A percentile compares a stretch with the other conserved stretches of the same genome.
Conservation (phyloP, 2,797 vertebrate species). For the Erpetoichthys calabaricus region DNA sequence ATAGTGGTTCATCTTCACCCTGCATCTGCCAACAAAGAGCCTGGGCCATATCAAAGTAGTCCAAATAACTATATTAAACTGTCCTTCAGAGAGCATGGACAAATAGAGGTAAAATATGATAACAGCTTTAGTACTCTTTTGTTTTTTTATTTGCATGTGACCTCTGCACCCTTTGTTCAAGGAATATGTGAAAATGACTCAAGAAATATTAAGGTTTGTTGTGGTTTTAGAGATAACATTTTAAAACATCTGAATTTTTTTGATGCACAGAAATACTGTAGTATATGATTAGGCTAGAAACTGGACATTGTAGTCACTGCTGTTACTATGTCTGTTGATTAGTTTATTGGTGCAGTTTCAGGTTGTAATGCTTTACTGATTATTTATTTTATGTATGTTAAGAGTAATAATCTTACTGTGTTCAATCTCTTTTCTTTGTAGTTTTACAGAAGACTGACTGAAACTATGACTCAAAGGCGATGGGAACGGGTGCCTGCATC, state of each 20-base stretch:
- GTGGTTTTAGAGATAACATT: too few species aligned
- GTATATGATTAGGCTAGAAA: too few species aligned
- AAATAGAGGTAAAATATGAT: conserved; percentile 70
- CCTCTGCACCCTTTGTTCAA: too few species aligned
- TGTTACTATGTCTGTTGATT: too few species aligned
- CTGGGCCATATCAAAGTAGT: conserved; percentile 86
- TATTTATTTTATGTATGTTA: too few species aligned
- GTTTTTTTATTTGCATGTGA: neutral
- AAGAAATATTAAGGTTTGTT: neutral
- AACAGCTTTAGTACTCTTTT: neutral
- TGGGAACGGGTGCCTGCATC: conserved; percentile 75
- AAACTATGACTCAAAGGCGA: conserved; percentile 84
- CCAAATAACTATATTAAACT: conserved; percentile 83
- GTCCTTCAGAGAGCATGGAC: conserved; percentile 93
- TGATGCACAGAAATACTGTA: too few species aligned
- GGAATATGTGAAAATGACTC: neutral
- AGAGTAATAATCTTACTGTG: too few species aligned
- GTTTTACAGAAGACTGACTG: conserved; percentile 84
- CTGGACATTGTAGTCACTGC: too few species aligned
- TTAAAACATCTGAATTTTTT: too few species aligned
- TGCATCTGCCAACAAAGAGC: conserved; percentile 65
- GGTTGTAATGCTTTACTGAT: too few species aligned
- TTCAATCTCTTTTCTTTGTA: conserved; percentile 24
- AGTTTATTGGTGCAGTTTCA: too few species aligned
- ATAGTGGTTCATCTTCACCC: conserved; percentile 87